Conservation (phyloP, 2,113 vertebrate species). For the Delphinapterus leucas region DNA sequence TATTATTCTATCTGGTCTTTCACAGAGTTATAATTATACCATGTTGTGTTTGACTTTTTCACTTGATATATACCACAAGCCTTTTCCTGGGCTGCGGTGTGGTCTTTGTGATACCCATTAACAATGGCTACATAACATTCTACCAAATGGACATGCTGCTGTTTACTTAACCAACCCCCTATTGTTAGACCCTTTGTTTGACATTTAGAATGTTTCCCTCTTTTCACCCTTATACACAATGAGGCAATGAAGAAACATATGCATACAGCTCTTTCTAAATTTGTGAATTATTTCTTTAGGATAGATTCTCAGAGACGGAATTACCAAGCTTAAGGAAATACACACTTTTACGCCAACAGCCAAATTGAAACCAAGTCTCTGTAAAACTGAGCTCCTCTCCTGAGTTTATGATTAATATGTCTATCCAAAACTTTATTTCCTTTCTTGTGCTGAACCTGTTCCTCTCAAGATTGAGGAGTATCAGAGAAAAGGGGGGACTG, state of each 20-base stretch:
- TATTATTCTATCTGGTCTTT: background rate
- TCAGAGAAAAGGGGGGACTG: background rate
- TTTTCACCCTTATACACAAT: background rate
- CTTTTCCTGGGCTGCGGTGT: background rate
- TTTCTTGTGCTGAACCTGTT: background rate
- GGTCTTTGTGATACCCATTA: background rate
- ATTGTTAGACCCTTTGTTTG: background rate
- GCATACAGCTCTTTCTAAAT: background rate
- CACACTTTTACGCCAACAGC: background rate
- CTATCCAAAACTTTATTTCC: background rate
- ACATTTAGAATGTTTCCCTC: background rate
- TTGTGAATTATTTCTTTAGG: slow-evolving; percentile 20
- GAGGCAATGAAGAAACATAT: background rate
- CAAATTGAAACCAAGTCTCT: background rate
- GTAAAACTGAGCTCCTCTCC: background rate
- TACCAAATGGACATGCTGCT: background rate
- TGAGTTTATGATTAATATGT: background rate
- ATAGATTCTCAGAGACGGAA: slow-evolving; percentile 15
- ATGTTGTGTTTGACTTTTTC: background rate
- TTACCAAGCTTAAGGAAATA: background rate
- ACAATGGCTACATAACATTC: background rate
- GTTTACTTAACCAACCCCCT: background rate
- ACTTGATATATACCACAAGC: background rate
- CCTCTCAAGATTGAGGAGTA: background rate
- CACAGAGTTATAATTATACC: background rate